Percentiles rank a stretch among this genome's conserved stretches.
Conservation (phyloP, 2,888 invertebrate genomes). For the Daptonema setosum region DNA sequence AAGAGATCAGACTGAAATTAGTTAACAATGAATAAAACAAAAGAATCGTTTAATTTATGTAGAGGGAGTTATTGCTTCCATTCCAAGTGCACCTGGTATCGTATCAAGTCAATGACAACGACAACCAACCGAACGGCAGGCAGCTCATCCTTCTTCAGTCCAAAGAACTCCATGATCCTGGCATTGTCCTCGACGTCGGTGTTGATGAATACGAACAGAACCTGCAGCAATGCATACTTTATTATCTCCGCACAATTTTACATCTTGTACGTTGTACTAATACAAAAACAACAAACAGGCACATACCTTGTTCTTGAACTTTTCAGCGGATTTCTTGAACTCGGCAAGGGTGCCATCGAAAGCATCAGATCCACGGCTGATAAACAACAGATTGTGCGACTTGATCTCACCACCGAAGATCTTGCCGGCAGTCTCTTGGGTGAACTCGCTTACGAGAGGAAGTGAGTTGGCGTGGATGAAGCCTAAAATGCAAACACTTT, state of each 20-base stretch:
- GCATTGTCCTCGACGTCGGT: slow-evolving; percentile 83
- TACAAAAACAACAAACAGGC: neutral
- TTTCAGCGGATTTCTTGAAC: slow-evolving; percentile 60
- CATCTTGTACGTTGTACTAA: no score
- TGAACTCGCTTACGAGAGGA: slow-evolving; percentile 27
- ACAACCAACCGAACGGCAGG: slow-evolving; percentile 27
- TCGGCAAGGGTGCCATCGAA: slow-evolving; percentile 56
- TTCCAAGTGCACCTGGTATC: no score
- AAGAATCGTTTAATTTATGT: no score
- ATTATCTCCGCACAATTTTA: no score
- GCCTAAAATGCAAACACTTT: neutral
- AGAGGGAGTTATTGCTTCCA: no score
- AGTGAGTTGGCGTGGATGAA: slow-evolving; percentile 26
- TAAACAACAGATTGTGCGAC: slow-evolving; percentile 79
- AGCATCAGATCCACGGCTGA: slow-evolving; percentile 60
- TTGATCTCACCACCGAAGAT: slow-evolving; percentile 96
- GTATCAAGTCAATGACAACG: no score
- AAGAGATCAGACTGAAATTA: slow-evolving; percentile 46
- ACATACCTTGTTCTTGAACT: slow-evolving; percentile 58
- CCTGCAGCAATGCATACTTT: no score
- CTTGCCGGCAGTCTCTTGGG: slow-evolving; percentile 56
- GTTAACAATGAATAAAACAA: neutral
- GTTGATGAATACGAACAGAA: slow-evolving; percentile 84
- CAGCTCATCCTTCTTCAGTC: slow-evolving; percentile 64
- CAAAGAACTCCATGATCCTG: slow-evolving; percentile 96